These are phyloP conservation scores for Myioborus melanocephalus DNA, from an alignment of 2,797 vertebrate species.

Conservation along the genomic window DNA sequence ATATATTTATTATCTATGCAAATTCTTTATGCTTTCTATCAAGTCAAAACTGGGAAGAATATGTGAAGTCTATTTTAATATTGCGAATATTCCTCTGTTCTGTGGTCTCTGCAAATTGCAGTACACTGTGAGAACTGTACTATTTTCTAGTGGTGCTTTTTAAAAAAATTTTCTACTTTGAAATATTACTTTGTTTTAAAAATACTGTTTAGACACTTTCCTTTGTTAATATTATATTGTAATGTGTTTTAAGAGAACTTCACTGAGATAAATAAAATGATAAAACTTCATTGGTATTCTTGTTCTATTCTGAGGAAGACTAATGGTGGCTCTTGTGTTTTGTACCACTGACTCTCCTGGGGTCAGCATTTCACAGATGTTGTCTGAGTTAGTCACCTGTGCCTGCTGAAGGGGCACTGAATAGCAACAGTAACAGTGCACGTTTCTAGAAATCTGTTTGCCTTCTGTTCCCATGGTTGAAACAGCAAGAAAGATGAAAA, in stretches of 20 bases:
- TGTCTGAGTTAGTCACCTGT: not conserved
- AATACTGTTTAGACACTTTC: not conserved
- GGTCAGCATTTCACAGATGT: not conserved
- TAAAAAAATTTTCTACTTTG: not conserved
- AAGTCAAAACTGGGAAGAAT: not conserved
- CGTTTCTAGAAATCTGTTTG: not conserved
- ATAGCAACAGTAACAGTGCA: not conserved
- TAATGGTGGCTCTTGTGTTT: fast-evolving
- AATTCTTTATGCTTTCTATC: not conserved
- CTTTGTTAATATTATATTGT: not conserved
- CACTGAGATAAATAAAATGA: constrained; percentile 26
- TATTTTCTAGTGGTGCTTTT: constrained; percentile 16
- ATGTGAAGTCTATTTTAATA: not conserved
- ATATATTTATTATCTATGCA: constrained; percentile 2
- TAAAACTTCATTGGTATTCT: not conserved
- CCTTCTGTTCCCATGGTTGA: fast-evolving
- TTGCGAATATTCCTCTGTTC: not conserved
- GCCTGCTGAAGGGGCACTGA: not conserved
- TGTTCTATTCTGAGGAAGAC: not conserved
- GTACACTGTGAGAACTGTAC: not conserved
- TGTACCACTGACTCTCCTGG: not conserved
- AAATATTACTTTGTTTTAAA: constrained; percentile 19
- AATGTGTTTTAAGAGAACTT: not conserved
- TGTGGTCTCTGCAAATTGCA: not conserved
- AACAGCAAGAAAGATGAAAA: not conserved